These are phyloP conservation scores for Nettapus auritus DNA, from an alignment of 2,113 vertebrate species.

Conservation along the genomic window DNA sequence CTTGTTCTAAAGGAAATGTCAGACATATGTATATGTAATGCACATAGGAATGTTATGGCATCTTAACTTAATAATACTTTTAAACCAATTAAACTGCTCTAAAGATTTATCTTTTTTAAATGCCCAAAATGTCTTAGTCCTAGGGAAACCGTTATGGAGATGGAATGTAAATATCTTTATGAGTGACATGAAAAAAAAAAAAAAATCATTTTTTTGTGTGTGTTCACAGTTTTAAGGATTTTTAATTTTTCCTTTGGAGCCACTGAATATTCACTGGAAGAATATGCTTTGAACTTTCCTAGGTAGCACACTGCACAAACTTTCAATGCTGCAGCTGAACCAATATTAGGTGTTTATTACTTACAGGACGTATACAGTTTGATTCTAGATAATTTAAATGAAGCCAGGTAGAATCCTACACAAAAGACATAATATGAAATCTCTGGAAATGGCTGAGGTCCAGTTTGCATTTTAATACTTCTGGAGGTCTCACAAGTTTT, in stretches of 20 bases:
- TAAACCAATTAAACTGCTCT: slow-evolving; percentile 55
- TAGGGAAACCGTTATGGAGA: not conserved
- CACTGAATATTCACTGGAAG: not conserved
- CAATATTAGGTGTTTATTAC: not conserved
- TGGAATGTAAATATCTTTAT: not conserved
- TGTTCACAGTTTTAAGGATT: not conserved
- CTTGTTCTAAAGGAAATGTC: not conserved
- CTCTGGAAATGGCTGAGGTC: not conserved
- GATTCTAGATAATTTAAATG: not conserved
- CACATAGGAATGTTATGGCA: not conserved
- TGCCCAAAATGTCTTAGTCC: slow-evolving; percentile 14
- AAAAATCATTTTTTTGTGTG: not conserved
- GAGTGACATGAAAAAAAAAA: not conserved
- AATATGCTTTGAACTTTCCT: not conserved
- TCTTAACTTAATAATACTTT: slow-evolving; percentile 34
- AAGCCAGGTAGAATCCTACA: not conserved
- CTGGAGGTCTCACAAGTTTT: not conserved
- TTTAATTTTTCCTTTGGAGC: not conserved
- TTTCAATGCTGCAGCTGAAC: not conserved
- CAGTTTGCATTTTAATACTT: not conserved
- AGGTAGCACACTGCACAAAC: not conserved
- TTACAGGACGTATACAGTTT: not conserved
- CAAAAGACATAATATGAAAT: not conserved
- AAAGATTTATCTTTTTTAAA: slow-evolving; percentile 32
- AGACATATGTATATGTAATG: not conserved